A percentile compares a stretch with the other conserved stretches of the same genome.
Conservation (phyloP, 2,113 vertebrate species). For the Pygathrix nemaeus region DNA sequence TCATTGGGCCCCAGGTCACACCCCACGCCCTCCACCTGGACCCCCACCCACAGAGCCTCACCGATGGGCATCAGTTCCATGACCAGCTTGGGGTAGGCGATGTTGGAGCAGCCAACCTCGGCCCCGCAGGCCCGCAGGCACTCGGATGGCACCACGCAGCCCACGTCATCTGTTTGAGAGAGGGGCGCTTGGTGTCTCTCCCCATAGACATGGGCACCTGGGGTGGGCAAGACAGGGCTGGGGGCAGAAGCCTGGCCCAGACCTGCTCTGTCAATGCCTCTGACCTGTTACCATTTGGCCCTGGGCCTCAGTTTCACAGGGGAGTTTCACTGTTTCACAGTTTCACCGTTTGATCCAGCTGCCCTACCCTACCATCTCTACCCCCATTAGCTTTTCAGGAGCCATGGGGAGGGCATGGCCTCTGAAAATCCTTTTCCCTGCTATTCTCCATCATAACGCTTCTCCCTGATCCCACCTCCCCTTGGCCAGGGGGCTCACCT, state of each 20-base stretch:
- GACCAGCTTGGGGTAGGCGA: slow-evolving; percentile 93
- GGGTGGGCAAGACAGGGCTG: neutral
- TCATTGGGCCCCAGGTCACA: neutral
- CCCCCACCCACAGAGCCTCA: slow-evolving; percentile 75
- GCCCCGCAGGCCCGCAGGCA: slow-evolving; percentile 88
- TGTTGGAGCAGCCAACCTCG: slow-evolving; percentile 94
- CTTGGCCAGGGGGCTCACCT: neutral
- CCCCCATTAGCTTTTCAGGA: neutral
- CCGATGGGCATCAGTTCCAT: slow-evolving; percentile 93
- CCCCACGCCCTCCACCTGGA: slow-evolving; percentile 80
- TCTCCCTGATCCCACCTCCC: neutral
- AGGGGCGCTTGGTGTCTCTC: neutral
- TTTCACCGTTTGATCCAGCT: neutral
- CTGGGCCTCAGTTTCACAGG: neutral
- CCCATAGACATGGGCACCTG: neutral
- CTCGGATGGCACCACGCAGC: slow-evolving; percentile 92
- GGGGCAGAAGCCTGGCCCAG: neutral
- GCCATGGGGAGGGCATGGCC: neutral
- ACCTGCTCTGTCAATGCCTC: neutral
- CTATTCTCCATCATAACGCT: neutral
- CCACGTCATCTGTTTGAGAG: slow-evolving; percentile 87
- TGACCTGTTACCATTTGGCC: too few species aligned
- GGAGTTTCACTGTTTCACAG: too few species aligned
- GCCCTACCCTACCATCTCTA: neutral
- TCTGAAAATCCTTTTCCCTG: neutral